A percentile compares a stretch with the other conserved stretches of the same genome.
Evolutionary conservation across 2,113 vertebrate genomes (phyloP).

Genomic region (Zootoca vivipara): DNA sequence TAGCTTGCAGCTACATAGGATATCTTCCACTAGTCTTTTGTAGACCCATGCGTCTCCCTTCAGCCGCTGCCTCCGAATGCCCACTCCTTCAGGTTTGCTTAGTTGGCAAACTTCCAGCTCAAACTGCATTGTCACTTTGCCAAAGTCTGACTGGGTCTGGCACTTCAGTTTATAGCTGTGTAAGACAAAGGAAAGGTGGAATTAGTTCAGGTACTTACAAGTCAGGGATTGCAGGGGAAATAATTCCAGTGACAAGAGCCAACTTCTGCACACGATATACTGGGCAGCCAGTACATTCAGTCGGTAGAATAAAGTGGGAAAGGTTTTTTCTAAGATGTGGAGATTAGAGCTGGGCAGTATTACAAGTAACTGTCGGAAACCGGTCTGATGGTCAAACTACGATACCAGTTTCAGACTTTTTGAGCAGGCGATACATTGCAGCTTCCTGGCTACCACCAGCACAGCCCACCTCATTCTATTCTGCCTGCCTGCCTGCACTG

Average conservation of each 20-base stretch:
- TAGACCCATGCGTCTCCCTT: slow-evolving; percentile 97
- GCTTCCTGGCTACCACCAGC: too few species aligned
- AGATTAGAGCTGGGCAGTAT: too few species aligned
- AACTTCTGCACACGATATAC: neutral
- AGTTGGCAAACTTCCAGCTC: slow-evolving; percentile 93
- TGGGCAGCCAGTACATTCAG: neutral
- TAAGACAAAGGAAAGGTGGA: slow-evolving; percentile 42
- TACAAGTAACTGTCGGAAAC: too few species aligned
- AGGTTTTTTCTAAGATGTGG: neutral
- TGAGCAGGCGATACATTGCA: too few species aligned
- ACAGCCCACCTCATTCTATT: too few species aligned
- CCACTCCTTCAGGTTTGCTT: slow-evolving; percentile 81
- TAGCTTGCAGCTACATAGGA: slow-evolving; percentile 84
- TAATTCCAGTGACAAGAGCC: neutral
- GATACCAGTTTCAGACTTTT: too few species aligned
- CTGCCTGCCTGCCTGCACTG: too few species aligned
- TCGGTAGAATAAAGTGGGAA: neutral
- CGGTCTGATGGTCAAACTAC: too few species aligned
- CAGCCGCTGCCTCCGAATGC: slow-evolving; percentile 87
- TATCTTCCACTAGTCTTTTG: slow-evolving; percentile 92
- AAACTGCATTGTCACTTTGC: slow-evolving; percentile 91
- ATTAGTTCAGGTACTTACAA: slow-evolving; percentile 25
- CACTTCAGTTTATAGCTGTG: slow-evolving; percentile 91
- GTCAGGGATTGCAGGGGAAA: slow-evolving; percentile 11
- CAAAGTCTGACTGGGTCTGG: slow-evolving; percentile 86